Conservation (phyloP, 2,888 invertebrate species). For the Tromatobia lineatoria region DNA sequence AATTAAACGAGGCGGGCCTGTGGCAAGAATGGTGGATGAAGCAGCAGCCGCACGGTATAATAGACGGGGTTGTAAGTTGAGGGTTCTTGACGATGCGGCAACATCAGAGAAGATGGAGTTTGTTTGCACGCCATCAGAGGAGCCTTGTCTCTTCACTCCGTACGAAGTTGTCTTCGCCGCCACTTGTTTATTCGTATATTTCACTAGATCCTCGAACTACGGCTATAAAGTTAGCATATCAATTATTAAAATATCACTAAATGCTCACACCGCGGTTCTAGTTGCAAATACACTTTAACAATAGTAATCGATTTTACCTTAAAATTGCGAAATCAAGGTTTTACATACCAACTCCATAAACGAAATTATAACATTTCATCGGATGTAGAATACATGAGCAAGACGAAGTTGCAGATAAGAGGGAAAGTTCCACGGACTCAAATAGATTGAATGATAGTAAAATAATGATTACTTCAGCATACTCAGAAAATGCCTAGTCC, state of each 20-base stretch:
- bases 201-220: conserved; percentile 53
- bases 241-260: too few species aligned
- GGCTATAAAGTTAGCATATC: conserved; percentile 2
- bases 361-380: too few species aligned
- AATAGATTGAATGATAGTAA: too few species aligned
- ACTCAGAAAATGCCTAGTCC: not conserved
- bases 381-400: too few species aligned
- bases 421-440: too few species aligned
- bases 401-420: too few species aligned
- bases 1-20: conserved; percentile 41
- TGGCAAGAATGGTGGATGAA: conserved; percentile 23
- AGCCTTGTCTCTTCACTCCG: conserved; percentile 12
- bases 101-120: conserved; percentile 40
- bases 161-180: conserved; percentile 33
- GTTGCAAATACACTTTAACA: too few species aligned
- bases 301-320: too few species aligned
- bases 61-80: conserved; percentile 24
- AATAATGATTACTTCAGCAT: too few species aligned
- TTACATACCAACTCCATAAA: too few species aligned
- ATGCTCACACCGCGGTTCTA: too few species aligned
- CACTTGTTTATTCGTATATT: conserved; percentile 53
- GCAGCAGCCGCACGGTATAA: not conserved
- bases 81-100: conserved; percentile 8
- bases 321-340: too few species aligned
- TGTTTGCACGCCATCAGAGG: conserved; percentile 29